Conservation (phyloP, 2,888 invertebrate genomes). For the Plebejus anna region DNA sequence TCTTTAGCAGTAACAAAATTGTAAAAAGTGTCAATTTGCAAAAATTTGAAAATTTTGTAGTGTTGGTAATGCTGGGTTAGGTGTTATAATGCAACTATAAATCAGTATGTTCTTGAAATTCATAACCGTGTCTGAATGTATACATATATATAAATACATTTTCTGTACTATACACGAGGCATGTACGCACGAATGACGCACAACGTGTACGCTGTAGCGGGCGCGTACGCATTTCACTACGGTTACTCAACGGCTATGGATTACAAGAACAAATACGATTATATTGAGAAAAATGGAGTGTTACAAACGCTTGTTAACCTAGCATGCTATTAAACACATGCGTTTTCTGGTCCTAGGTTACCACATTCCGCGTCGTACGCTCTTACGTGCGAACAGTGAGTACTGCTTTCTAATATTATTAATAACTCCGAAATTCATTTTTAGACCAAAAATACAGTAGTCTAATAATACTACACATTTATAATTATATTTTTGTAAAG, state of each 20-base stretch:
- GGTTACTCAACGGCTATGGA: not conserved
- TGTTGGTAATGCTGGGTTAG: not conserved
- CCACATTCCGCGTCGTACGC: slow-evolving; percentile 82
- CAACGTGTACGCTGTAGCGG: not conserved
- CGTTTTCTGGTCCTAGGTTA: slow-evolving; percentile 79
- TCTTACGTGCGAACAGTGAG: slow-evolving; percentile 84
- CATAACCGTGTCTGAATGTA: not conserved
- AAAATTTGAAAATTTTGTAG: not conserved
- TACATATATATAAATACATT: not conserved
- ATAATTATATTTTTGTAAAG: not conserved
- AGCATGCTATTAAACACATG: slow-evolving; percentile 75
- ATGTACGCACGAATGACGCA: slow-evolving; percentile 17
- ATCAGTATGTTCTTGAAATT: not conserved
- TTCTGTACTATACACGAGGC: not conserved
- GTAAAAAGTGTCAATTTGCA: not conserved
- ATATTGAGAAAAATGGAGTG: slow-evolving; percentile 38
- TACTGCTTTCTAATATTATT: slow-evolving; percentile 62
- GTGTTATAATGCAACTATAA: not conserved
- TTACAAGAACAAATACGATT: slow-evolving; percentile 13
- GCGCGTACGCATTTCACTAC: not conserved
- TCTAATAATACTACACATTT: not conserved
- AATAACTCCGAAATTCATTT: slow-evolving; percentile 37
- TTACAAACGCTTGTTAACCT: slow-evolving; percentile 69
- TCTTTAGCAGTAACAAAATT: not conserved
- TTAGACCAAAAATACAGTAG: not conserved